Conservation (phyloP, 2,797 vertebrate species). For the Podarcis lilfordi region DNA sequence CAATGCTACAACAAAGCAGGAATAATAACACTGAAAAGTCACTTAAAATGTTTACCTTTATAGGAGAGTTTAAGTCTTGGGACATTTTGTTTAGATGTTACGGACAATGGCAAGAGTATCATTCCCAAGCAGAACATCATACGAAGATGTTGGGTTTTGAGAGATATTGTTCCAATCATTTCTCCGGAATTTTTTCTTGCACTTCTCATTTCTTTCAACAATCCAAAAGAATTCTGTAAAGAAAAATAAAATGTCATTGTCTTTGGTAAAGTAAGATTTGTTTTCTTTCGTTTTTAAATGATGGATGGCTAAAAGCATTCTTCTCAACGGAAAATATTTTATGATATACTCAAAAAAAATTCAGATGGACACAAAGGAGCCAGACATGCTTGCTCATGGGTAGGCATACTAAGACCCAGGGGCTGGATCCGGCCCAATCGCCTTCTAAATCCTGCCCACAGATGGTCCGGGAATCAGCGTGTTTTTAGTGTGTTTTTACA, state of each 20-base stretch:
- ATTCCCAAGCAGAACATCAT: slow-evolving; percentile 79
- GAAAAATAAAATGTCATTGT: slow-evolving; percentile 50
- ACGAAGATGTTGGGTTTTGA: slow-evolving; percentile 68
- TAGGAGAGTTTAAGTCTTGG: slow-evolving; percentile 92
- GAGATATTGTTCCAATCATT: slow-evolving; percentile 71
- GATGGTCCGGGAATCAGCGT: fast-evolving
- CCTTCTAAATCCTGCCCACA: too few relatives aligned
- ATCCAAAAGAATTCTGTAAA: slow-evolving; percentile 66
- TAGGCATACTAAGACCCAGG: too few relatives aligned
- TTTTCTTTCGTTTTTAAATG: background rate
- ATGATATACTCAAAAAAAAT: background rate
- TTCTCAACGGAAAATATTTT: background rate
- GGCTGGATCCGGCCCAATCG: too few relatives aligned
- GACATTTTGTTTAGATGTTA: slow-evolving; percentile 87
- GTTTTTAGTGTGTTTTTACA: too few relatives aligned
- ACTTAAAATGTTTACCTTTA: slow-evolving; percentile 84
- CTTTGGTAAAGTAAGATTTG: slow-evolving; percentile 31
- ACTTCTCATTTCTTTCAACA: slow-evolving; percentile 59
- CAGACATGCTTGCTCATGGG: background rate
- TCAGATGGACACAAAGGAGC: background rate
- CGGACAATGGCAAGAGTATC: slow-evolving; percentile 81
- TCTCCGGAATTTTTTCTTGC: slow-evolving; percentile 64
- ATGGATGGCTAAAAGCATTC: background rate
- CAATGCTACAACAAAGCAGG: slow-evolving; percentile 50
- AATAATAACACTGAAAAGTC: slow-evolving; percentile 38